Base-by-base conservation (phyloP, 2,113 vertebrate genomes). In the Macquaria australasica region DNA sequence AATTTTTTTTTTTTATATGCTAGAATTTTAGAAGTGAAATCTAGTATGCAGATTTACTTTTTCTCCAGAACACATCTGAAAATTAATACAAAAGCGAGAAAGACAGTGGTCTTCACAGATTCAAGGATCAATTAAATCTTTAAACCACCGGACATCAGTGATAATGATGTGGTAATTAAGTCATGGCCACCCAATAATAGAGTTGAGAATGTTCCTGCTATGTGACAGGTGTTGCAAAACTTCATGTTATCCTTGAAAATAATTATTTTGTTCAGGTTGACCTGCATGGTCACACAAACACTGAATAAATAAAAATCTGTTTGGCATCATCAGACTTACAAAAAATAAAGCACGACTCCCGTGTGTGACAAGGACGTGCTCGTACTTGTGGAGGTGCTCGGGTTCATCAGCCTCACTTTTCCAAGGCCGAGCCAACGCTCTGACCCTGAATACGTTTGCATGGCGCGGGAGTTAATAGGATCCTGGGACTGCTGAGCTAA, bases 361-460 rank as follows among this genome's bases (percentile, higher is more conserved):
- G 0, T 3, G 56, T 41, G 51, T 58, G 66, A 34, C 3, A 16
- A 45, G 15, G 64, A 39, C 2, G 0, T 20, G 58, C n/a, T 63
- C 0, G 0, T 15, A 58, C 60, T 58, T n/a, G 55, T 18, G 71
- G 64, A 73, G 53, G 51, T 78, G 72, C 74, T 76, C 25, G 1
- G 28, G 82, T 79, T 83, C 71, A 39, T 79, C 73, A 75, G 77
- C 66, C 20, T 89, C 56, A 50, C 73, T 78, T 1, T 18, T 41
- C 53, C 81, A 73, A 84, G 82, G 82, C 70, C 6, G 20, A 73
- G 63, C 85, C 75, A 78, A 85, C 76, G 80, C 75, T 18, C 34
- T 88, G 92, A 91, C 86, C 83, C 84, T 85, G 86, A 87, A 88
- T 77, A 37, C 0, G 41, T 81, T 25, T 71, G 59, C 80, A 59